A percentile compares a stretch with the other conserved stretches of the same genome.
Evolutionary conservation across 2,113 vertebrate genomes (phyloP).

Genomic region (Echinops telfairi): DNA sequence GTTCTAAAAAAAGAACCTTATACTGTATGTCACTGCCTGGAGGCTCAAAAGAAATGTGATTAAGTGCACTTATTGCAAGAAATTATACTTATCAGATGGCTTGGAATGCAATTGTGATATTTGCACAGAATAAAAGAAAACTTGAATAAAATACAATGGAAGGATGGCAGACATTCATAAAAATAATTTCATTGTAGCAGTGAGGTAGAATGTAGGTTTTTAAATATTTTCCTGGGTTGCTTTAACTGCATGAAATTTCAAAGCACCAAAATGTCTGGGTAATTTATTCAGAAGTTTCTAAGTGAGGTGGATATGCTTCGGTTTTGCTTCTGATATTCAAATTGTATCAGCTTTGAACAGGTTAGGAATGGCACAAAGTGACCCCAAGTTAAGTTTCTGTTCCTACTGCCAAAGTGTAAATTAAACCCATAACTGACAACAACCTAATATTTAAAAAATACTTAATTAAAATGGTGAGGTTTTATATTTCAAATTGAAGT

Average conservation of each 20-base stretch:
- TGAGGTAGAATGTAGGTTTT: not conserved
- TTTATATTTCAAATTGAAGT: conserved; percentile 9
- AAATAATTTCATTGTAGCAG: conserved; percentile 17
- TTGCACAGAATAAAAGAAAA: conserved; percentile 49
- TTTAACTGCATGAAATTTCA: conserved; percentile 21
- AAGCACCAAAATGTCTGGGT: not conserved
- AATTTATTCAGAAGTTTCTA: conserved; percentile 1
- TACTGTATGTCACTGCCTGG: conserved; percentile 54
- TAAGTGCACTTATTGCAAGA: conserved; percentile 53
- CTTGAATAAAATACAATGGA: not conserved
- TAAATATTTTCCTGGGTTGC: not conserved
- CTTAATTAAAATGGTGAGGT: not conserved
- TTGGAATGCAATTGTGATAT: not conserved
- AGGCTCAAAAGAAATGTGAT: conserved; percentile 59
- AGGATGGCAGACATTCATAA: not conserved
- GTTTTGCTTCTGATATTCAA: not conserved
- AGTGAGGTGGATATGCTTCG: not conserved
- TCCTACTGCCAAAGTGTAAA: too few species aligned
- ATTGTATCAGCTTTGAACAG: not conserved
- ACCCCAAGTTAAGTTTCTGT: not conserved
- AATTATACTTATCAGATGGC: conserved; percentile 13
- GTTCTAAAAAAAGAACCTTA: conserved; percentile 77
- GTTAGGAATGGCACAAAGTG: not conserved
- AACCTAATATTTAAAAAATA: not conserved
- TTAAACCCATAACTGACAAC: not conserved